Evolutionary conservation across 2,888 invertebrate species (phyloP), one percentile per base, ranked within the genome.

Genomic region (Neoscelio sp.): DNA sequence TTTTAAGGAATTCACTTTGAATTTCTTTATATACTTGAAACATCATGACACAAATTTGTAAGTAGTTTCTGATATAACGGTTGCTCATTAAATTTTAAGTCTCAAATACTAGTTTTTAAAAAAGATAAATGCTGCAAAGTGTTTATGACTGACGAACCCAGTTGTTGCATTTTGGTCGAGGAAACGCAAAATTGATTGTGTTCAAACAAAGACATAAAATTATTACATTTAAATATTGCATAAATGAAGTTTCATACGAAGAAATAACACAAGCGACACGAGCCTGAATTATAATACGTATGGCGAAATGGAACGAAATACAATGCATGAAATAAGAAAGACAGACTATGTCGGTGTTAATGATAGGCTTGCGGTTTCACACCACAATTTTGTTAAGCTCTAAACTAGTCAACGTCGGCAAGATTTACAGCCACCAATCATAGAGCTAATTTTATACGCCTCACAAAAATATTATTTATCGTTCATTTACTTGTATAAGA

Each of bases 21-120:
- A 6, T 38, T 38, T 13, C 38, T 2, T 12, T 38, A 12, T 38
- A 38, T 12, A 38, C 13, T 38, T 52, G 44, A 56, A 73, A 73
- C 56, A 42, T 8, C 28, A 38, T 20, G 54, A 46, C 46, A 42
- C 40, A 46, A 64, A 62, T 70, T 73, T 60, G 33, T 42, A 60
- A 30, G 30, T 48, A 50, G 12, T 73, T 64, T 64, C 42, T 62
- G 71, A 73, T 12, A 46, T 46, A 64, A 71, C 28, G 18, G 38
- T n/a, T 26, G 62, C 80, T 84, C 82, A 82, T 83, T 84, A 83
- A 83, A 83, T 79, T 82, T 80, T 80, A 81, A 76, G 71, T 79
- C 73, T 76, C 82, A 83, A 84, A 82, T 84, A 83, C 83, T 84
- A 83, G 82, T 81, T 82, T 83, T 81, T 83, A 83, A 80, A 82